Evolutionary conservation across 2,888 invertebrate species (phyloP).

Genomic region (Dichetophora obliterata): DNA sequence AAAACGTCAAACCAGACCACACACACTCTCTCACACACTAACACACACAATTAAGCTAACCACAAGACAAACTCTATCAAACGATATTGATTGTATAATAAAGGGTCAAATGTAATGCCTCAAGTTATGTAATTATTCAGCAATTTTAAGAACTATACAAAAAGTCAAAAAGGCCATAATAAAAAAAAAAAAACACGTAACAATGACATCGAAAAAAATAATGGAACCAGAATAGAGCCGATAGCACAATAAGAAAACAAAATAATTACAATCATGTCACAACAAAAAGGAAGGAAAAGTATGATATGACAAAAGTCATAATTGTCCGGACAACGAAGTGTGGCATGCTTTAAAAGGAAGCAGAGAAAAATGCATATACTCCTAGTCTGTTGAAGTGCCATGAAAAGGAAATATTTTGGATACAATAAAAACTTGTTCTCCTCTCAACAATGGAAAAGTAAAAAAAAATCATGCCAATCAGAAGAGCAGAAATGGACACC

Average conservation of each 20-base stretch:
- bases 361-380: neutral
- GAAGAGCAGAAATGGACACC: neutral
- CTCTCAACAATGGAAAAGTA: neutral
- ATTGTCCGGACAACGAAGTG: neutral
- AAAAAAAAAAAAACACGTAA: neutral
- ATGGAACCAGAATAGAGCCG: neutral
- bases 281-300: neutral
- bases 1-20: constrained; percentile 34
- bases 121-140: neutral
- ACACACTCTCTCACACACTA: too few species aligned
- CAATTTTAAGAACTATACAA: neutral
- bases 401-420: neutral
- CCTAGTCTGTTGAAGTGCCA: neutral
- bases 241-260: neutral
- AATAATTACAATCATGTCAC: neutral
- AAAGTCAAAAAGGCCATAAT: neutral
- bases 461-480: neutral
- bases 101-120: neutral
- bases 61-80: constrained; percentile 12
- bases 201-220: neutral
- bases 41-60: neutral
- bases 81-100: constrained; percentile 3
- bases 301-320: neutral
- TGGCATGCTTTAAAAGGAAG: neutral
- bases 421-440: too few species aligned